A percentile compares a stretch with the other conserved stretches of the same genome.
Evolutionary conservation across 92 coral and sea anemone genomes (phyloP).

Genomic region (Phymanthus crucifer): DNA sequence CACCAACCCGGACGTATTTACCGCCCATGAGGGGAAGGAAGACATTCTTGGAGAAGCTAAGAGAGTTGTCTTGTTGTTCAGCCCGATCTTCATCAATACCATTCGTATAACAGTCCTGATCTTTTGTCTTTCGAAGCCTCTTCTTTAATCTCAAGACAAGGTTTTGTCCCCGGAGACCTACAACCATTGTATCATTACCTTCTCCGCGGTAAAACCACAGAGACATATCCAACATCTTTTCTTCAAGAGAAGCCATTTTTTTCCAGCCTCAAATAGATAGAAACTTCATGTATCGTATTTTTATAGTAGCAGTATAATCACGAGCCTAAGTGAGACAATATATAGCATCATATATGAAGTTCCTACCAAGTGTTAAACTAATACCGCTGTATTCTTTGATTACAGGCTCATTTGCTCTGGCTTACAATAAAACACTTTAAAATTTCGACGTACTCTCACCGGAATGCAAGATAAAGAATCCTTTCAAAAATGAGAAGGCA

Average conservation of each 20-base stretch:
- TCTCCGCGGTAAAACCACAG: slow-evolving; percentile 95
- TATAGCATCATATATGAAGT: no score
- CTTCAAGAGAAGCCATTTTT: not conserved
- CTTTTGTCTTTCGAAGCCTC: not conserved
- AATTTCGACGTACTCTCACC: no score
- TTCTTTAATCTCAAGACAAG: slow-evolving; percentile 83
- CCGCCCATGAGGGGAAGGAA: slow-evolving; percentile 69
- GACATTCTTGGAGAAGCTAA: slow-evolving; percentile 63
- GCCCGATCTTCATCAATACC: not conserved
- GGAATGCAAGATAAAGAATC: no score
- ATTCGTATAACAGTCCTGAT: not conserved
- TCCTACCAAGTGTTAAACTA: not conserved
- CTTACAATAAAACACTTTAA: no score
- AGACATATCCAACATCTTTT: slow-evolving; percentile 9
- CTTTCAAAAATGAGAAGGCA: no score
- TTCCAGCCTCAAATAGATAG: no score
- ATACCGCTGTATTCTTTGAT: no score
- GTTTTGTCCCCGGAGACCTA: slow-evolving; percentile 51
- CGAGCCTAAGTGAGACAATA: no score
- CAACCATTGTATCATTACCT: slow-evolving; percentile 81
- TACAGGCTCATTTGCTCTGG: no score
- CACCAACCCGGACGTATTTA: slow-evolving; percentile 69
- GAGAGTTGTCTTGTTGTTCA: not conserved
- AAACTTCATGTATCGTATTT: no score
- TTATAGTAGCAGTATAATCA: no score